Conservation (phyloP, 2,797 vertebrate genomes). For the Champsocephalus gunnari region DNA sequence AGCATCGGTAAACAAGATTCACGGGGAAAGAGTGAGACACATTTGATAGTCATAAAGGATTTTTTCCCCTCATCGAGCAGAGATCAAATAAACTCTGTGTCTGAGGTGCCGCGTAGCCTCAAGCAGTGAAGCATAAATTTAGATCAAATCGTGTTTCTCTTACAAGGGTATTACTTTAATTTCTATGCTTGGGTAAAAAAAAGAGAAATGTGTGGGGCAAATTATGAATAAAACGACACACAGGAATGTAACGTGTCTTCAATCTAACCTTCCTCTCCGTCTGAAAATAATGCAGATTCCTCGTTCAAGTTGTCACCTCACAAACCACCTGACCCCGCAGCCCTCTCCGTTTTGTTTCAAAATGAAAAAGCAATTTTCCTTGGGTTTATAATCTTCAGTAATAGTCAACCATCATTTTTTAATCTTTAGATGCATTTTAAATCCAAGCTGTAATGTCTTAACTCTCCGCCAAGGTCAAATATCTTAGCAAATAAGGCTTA, state of each 20-base stretch:
- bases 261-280: conserved; percentile 64
- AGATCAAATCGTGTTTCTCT: conserved; percentile 86
- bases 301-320: conserved; percentile 78
- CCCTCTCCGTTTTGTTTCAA: conserved; percentile 86
- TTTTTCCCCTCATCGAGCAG: conserved; percentile 84
- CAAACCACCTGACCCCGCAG: conserved; percentile 83
- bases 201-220: conserved; percentile 52
- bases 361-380: conserved; percentile 90
- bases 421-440: conserved; percentile 92
- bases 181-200: conserved; percentile 77
- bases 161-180: conserved; percentile 88
- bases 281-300: conserved; percentile 51
- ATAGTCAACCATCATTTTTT: conserved; percentile 89
- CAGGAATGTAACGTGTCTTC: conserved; percentile 57
- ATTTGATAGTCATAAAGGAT: conserved; percentile 88
- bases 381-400: conserved; percentile 88
- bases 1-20: conserved; percentile 86
- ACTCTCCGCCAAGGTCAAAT: conserved; percentile 90
- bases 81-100: conserved; percentile 86
- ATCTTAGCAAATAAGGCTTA: conserved; percentile 90
- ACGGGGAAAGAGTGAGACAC: conserved; percentile 84
- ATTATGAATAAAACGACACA: conserved; percentile 49
- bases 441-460: conserved; percentile 90
- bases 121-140: conserved; percentile 86
- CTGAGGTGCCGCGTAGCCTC: conserved; percentile 84